Evolutionary conservation across 2,797 vertebrate species (phyloP), one percentile per base, ranked within the genome.

Genomic region (Podarcis siculus): DNA sequence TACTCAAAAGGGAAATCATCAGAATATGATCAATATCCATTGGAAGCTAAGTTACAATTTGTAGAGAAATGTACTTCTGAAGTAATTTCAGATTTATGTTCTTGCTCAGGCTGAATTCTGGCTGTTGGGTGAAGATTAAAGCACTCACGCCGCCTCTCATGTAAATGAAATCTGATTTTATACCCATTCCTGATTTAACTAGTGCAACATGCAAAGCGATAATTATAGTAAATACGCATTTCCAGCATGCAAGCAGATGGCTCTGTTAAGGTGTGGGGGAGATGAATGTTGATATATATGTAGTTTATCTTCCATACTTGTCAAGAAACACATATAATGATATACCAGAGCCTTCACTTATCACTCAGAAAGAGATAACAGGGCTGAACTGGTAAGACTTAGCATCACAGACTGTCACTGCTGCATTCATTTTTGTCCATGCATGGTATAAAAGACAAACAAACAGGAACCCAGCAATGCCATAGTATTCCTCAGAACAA

Each of bases 171-270:
- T 42, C 23, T 30, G 64, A 88, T 66, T 77, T 4, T 21, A 7
- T 71, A 72, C 30, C 45, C 21, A 23, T 72, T 84, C 35, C 64
- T 88, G 75, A 58, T 61, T 10, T 42, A 84, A 83, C 35, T 23
- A n/a, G n/a, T 87, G 49, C 5, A 21, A 82, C 15, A 42, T 79
- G 66, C 64, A 69, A 88, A 79, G 58, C 42, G 73, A 69, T 69
- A 83, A 88, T 79, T 71, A 71, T 79, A 71, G 75, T 25, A 79
- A 69, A 79, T 61, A 61, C 32, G 27, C 66, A 27, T 83, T 88
- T 61, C 73, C 30, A 21, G 15, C 27, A 21, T 12, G 15, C 12
- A 85, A 69, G 71, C 61, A 71, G 8, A 69, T 91, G 12, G 76
- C 1, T 15, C 8, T 8, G 55, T 80, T 2, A 55, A 88, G 30